phyloP scores from a whole-genome alignment of 2,888 invertebrate species.

The Gibbula magus region DNA sequence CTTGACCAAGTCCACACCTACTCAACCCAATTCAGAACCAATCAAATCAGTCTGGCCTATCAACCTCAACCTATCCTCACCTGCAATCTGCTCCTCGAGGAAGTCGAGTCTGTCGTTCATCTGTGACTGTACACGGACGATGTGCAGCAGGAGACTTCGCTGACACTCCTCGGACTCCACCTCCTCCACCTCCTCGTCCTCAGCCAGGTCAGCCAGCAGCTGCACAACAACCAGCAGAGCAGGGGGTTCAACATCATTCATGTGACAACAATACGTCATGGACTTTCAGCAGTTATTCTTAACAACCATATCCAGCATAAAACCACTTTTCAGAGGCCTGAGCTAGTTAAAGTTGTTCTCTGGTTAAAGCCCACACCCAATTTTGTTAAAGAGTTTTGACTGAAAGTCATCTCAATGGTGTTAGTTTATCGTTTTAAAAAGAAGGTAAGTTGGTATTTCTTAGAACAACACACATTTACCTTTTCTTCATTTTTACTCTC shows the following conservation, averaged over 20 bases:
- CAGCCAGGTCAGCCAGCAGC: neutral
- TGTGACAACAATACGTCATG: neutral
- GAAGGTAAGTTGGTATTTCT: too few relatives aligned
- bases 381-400: too few relatives aligned
- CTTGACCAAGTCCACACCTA: too few relatives aligned
- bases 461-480: neutral
- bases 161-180: conserved; percentile 58
- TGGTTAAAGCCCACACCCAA: too few relatives aligned
- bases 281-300: neutral
- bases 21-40: too few relatives aligned
- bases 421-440: too few relatives aligned
- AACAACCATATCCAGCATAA: too few relatives aligned
- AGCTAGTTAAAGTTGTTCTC: too few relatives aligned
- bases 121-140: conserved; percentile 57
- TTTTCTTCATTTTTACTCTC: neutral
- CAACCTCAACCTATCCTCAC: conserved; percentile 38
- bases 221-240: neutral
- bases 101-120: conserved; percentile 57
- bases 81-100: conserved; percentile 60
- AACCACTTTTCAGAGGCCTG: too few relatives aligned
- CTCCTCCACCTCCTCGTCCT: conserved; percentile 26
- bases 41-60: too few relatives aligned
- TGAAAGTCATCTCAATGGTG: too few relatives aligned
- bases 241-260: neutral
- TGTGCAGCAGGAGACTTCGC: conserved; percentile 59